A percentile compares a stretch with the other conserved stretches of the same genome.
Conservation (phyloP, 2,888 invertebrate species). For the Lamellibrachia columna region DNA sequence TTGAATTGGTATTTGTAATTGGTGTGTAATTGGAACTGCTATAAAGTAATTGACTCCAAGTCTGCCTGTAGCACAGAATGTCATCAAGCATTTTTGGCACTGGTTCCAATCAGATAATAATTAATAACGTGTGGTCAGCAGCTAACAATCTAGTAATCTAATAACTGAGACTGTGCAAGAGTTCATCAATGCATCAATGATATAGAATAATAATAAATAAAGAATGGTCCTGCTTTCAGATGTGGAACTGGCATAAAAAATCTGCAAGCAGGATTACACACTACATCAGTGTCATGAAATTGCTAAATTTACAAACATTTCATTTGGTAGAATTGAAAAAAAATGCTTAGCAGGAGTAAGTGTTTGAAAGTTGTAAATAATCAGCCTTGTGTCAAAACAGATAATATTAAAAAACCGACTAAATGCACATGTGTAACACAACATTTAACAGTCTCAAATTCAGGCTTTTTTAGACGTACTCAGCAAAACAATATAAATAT, state of each 20-base stretch:
- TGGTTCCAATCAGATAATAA: too few relatives aligned
- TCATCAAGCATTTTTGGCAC: too few relatives aligned
- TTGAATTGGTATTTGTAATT: too few relatives aligned
- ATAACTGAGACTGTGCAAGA: too few relatives aligned
- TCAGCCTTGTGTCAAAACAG: background rate
- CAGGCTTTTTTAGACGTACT: background rate
- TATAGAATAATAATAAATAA: too few relatives aligned
- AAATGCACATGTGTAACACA: background rate
- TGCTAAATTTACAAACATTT: background rate
- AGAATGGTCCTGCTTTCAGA: background rate
- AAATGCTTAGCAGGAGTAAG: background rate
- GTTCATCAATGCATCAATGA: too few relatives aligned
- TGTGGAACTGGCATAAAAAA: background rate
- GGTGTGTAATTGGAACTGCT: too few relatives aligned
- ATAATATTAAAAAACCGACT: background rate
- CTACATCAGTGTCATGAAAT: background rate
- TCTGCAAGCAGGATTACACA: background rate
- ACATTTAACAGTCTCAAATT: background rate
- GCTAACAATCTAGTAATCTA: too few relatives aligned
- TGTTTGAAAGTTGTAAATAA: background rate
- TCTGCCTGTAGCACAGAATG: too few relatives aligned
- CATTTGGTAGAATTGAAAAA: background rate
- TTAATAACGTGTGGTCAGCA: too few relatives aligned
- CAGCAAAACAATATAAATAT: background rate
- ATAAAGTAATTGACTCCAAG: background rate